Conservation (phyloP, 2,797 vertebrate species). For the Knipowitschia caucasica region DNA sequence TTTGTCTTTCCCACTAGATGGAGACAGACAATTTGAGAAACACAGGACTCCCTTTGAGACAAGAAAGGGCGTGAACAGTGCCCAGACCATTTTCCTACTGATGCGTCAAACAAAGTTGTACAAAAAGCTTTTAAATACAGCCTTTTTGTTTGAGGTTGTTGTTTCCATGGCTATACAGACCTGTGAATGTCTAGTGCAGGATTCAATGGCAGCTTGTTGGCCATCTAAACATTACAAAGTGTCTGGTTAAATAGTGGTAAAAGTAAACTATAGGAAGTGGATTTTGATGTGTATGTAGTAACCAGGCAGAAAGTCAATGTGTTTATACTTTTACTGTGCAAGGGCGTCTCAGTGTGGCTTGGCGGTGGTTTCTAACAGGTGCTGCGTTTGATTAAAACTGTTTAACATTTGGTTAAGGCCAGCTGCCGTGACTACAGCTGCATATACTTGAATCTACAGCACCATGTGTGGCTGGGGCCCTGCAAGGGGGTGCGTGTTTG, state of each 20-base stretch:
- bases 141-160: neutral
- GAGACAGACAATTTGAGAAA: conserved; percentile 29
- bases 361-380: conserved; percentile 63
- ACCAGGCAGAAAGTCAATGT: conserved; percentile 21
- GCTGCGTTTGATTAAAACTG: conserved; percentile 62
- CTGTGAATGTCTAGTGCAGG: conserved; percentile 22
- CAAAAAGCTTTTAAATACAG: neutral
- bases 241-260: conserved; percentile 11
- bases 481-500: conserved; percentile 4
- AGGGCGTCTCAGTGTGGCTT: conserved; percentile 15
- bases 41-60: neutral
- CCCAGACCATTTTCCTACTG: neutral
- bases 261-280: conserved; percentile 26
- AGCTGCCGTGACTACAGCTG: conserved; percentile 68
- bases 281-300: conserved; percentile 50
- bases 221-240: conserved; percentile 18
- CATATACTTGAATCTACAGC: conserved; percentile 40
- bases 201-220: conserved; percentile 30
- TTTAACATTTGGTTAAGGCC: conserved; percentile 57
- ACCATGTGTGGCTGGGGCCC: conserved; percentile 33
- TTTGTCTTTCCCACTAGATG: conserved; percentile 33
- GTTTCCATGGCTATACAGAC: conserved; percentile 28
- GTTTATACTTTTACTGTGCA: conserved; percentile 9
- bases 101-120: neutral
- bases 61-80: conserved; percentile 2